Evolutionary conservation across 2,888 invertebrate species (phyloP).

Genomic region (Catocala nupta): DNA sequence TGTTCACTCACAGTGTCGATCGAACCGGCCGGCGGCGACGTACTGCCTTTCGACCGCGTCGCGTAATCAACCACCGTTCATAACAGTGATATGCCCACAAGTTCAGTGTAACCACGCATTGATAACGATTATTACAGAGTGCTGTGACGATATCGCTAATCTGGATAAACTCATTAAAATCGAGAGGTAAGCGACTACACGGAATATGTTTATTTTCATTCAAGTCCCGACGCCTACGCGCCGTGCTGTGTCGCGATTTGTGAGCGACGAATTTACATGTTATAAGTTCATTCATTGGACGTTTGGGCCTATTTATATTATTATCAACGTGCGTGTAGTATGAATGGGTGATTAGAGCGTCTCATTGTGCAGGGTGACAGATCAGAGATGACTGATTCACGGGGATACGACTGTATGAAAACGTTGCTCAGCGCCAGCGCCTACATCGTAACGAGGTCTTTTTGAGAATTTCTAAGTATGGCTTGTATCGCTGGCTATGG

Average conservation of each 20-base stretch:
- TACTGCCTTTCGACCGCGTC: constrained; percentile 60
- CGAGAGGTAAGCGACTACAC: constrained; percentile 76
- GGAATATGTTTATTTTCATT: constrained; percentile 83
- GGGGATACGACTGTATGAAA: constrained; percentile 39
- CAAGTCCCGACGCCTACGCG: constrained; percentile 81
- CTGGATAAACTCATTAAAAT: constrained; percentile 84
- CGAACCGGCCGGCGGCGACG: constrained; percentile 67
- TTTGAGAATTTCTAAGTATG: constrained; percentile 51
- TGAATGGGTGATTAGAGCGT: constrained; percentile 79
- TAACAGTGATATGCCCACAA: constrained; percentile 76
- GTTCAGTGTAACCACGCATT: constrained; percentile 72
- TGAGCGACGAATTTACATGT: constrained; percentile 85
- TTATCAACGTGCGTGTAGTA: constrained; percentile 78
- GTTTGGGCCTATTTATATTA: constrained; percentile 81
- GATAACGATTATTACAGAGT: constrained; percentile 67
- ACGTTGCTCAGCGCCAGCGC: constrained; percentile 29
- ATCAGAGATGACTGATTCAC: constrained; percentile 66
- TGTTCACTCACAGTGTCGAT: constrained; percentile 66
- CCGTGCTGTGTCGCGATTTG: constrained; percentile 82
- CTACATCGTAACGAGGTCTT: constrained; percentile 40
- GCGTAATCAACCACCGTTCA: constrained; percentile 55
- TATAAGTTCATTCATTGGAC: constrained; percentile 84
- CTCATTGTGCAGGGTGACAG: constrained; percentile 59
- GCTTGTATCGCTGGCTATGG: constrained; percentile 47
- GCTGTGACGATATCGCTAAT: constrained; percentile 79